Evolutionary conservation across 2,113 vertebrate species (phyloP).

Genomic region (Actenoides lindsayi): DNA sequence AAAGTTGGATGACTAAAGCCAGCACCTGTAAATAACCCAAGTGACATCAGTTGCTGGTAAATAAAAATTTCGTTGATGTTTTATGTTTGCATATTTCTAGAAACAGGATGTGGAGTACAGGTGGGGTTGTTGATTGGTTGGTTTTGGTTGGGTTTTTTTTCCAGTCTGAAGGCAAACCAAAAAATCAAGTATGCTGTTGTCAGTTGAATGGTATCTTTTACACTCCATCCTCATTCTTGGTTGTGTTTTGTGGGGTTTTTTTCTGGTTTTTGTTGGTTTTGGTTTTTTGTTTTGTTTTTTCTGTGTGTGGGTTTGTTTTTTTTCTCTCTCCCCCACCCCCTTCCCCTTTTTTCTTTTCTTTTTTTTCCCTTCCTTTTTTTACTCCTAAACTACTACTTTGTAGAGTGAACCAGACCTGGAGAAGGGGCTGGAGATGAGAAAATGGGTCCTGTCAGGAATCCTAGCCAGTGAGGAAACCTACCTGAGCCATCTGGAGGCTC

Average conservation of each 20-base stretch:
- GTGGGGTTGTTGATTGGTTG: not conserved
- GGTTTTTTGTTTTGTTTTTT: too few species aligned
- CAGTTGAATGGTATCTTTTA: not conserved
- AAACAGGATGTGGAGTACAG: not conserved
- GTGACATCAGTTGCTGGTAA: not conserved
- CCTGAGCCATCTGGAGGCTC: conserved; percentile 94
- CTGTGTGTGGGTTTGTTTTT: too few species aligned
- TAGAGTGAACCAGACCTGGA: conserved; percentile 95
- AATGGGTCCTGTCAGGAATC: conserved; percentile 97
- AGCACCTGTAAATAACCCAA: not conserved
- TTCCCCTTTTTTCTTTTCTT: not conserved
- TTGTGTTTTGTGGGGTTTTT: not conserved
- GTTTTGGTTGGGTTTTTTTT: not conserved
- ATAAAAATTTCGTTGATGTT: not conserved
- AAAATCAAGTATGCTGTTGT: conserved; percentile 55
- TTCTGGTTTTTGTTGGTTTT: not conserved
- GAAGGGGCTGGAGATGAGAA: conserved; percentile 97
- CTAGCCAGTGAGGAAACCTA: conserved; percentile 96
- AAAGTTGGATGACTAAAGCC: not conserved
- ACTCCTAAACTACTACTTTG: not conserved
- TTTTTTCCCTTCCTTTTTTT: not conserved
- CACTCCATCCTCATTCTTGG: not conserved
- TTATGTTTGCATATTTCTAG: not conserved
- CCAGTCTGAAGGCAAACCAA: not conserved
- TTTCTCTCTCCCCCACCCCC: fast-evolving